These are phyloP conservation scores for Scyliorhinus canicula DNA, from an alignment of 2,797 vertebrate genomes.

Conservation along the genomic window DNA sequence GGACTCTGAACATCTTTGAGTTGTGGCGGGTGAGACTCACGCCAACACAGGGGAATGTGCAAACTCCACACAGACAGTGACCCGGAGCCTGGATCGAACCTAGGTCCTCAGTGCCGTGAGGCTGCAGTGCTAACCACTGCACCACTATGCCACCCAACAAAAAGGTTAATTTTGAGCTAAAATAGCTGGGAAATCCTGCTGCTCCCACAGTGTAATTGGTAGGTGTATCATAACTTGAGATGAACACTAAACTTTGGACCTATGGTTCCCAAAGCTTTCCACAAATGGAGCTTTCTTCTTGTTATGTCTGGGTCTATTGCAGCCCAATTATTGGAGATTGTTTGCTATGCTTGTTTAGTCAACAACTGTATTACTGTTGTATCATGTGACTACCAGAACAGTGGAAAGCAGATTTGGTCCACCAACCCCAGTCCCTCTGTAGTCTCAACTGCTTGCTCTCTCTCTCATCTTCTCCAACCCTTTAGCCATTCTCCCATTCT, in stretches of 20 bases:
- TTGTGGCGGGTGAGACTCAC: too few relatives aligned
- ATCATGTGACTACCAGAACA: neutral
- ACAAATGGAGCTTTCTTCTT: neutral
- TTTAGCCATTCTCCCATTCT: neutral
- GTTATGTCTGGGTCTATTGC: neutral
- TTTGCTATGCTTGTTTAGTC: neutral
- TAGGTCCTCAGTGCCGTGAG: too few relatives aligned
- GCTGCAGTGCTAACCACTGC: too few relatives aligned
- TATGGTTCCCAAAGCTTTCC: too few relatives aligned
- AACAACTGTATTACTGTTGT: neutral
- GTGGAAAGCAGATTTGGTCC: neutral
- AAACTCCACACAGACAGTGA: too few relatives aligned
- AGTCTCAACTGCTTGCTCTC: neutral
- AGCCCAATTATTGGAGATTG: neutral
- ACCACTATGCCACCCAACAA: too few relatives aligned
- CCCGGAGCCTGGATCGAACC: too few relatives aligned
- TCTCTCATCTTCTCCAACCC: neutral
- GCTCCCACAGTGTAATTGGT: too few relatives aligned
- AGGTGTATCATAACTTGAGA: too few relatives aligned
- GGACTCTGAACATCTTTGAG: too few relatives aligned
- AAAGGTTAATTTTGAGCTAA: neutral
- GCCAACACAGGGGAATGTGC: too few relatives aligned
- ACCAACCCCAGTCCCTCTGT: neutral
- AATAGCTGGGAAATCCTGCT: neutral
- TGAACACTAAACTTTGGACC: too few relatives aligned